A percentile compares a stretch with the other conserved stretches of the same genome.
Evolutionary conservation across 1,140 invertebrate species (phyloP).

Genomic region (Chrysomallon squamiferum): DNA sequence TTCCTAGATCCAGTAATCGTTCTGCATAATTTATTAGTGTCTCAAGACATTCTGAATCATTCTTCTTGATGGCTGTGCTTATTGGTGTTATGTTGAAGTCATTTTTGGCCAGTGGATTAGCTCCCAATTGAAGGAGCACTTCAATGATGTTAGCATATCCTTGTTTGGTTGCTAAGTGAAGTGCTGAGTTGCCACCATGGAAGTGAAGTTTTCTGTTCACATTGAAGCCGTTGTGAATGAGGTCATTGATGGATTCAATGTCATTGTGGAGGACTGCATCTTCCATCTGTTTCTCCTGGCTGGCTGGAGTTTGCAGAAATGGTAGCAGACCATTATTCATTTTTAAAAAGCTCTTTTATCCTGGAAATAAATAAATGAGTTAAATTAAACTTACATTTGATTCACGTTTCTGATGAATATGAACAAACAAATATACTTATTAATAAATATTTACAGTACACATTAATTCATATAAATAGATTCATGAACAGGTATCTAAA

Average conservation of each 20-base stretch:
- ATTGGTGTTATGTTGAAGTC: slow-evolving; percentile 6
- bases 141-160: not conserved
- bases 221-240: slow-evolving; percentile 3
- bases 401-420: no score
- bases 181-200: slow-evolving; percentile 4
- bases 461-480: no score
- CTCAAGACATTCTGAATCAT: not conserved
- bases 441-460: no score
- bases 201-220: slow-evolving; percentile 1
- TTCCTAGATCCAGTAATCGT: not conserved
- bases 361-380: no score
- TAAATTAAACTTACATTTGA: no score
- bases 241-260: not conserved
- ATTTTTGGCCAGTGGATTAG: slow-evolving; percentile 3
- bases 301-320: not conserved
- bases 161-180: slow-evolving; percentile 1
- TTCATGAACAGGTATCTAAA: no score
- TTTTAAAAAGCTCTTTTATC: no score
- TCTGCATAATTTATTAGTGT: not conserved
- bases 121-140: not conserved
- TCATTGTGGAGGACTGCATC: slow-evolving; percentile 1
- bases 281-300: slow-evolving; percentile 4
- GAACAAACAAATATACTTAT: no score
- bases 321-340: no score
- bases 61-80: not conserved